These are phyloP conservation scores for Trichomalopsis sarcophagae DNA, from an alignment of 1,140 invertebrate genomes.

Conservation along the genomic window DNA sequence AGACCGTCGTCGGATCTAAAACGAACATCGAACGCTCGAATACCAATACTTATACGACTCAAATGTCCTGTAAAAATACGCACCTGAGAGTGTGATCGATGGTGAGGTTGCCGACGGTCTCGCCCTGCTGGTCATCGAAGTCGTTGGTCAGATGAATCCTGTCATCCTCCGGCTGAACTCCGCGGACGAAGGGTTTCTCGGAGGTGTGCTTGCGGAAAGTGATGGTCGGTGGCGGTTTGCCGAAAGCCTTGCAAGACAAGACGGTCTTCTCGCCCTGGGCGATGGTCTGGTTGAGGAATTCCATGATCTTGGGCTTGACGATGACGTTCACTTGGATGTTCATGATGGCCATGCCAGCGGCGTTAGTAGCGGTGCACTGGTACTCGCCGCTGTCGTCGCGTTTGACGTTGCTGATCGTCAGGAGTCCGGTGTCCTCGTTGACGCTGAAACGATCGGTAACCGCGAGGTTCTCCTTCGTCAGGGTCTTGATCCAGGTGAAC, in stretches of 20 bases:
- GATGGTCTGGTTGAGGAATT: conserved; percentile 84
- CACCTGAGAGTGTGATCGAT: conserved; percentile 71
- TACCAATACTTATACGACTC: conserved; percentile 47
- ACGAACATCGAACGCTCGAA: conserved; percentile 56
- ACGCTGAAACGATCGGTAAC: conserved; percentile 84
- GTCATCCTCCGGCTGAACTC: conserved; percentile 78
- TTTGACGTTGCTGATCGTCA: conserved; percentile 86
- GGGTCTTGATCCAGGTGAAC: conserved; percentile 86
- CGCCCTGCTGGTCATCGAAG: conserved; percentile 76
- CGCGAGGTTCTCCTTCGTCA: conserved; percentile 81
- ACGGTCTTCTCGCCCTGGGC: conserved; percentile 79
- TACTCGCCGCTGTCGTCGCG: conserved; percentile 87
- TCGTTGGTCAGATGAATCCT: conserved; percentile 78
- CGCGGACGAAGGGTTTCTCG: conserved; percentile 76
- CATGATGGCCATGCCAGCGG: conserved; percentile 81
- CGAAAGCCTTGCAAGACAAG: conserved; percentile 84
- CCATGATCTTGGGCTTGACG: conserved; percentile 86
- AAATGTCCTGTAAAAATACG: not conserved
- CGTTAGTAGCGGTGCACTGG: conserved; percentile 88
- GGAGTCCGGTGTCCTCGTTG: conserved; percentile 79
- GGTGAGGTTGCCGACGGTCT: conserved; percentile 79
- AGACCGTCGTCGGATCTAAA: conserved; percentile 86
- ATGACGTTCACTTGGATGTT: conserved; percentile 81
- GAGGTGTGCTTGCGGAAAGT: conserved; percentile 82
- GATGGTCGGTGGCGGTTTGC: conserved; percentile 85